phyloP scores from a whole-genome alignment of 2,888 invertebrate species.

The Ormia ochracea region DNA sequence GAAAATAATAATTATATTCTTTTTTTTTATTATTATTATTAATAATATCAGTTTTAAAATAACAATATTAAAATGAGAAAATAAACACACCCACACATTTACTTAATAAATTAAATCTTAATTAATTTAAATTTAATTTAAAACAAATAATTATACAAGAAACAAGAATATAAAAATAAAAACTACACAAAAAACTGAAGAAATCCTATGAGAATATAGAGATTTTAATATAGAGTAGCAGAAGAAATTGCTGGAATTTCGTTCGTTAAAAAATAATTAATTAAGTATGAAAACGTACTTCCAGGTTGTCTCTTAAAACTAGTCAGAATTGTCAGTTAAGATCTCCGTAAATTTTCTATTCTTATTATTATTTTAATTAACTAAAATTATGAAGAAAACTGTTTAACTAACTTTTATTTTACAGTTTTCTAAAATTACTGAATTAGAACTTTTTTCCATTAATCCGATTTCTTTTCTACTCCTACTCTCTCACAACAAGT shows the following conservation, averaged over 20 bases:
- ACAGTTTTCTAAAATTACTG: neutral
- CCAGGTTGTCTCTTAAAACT: neutral
- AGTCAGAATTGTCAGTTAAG: neutral
- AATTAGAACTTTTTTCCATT: neutral
- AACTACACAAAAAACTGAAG: neutral
- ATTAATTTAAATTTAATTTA: slow-evolving; percentile 63
- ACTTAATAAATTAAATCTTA: slow-evolving; percentile 62
- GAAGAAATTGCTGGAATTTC: neutral
- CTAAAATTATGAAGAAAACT: neutral
- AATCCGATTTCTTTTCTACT: neutral
- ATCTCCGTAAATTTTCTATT: neutral
- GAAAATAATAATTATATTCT: slow-evolving; percentile 10
- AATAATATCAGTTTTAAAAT: slow-evolving; percentile 40
- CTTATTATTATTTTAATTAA: neutral
- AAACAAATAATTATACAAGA: slow-evolving; percentile 53
- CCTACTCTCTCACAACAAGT: slow-evolving; percentile 39
- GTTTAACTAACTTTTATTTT: neutral
- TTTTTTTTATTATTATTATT: slow-evolving; percentile 28
- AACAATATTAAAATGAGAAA: slow-evolving; percentile 12
- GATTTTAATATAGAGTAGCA: neutral
- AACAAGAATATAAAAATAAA: slow-evolving; percentile 37
- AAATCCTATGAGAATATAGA: neutral
- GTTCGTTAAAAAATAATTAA: neutral
- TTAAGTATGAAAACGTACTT: neutral
- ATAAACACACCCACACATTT: slow-evolving; percentile 45